A percentile compares a stretch with the other conserved stretches of the same genome.
Evolutionary conservation across 2,113 vertebrate genomes (phyloP).

Genomic region (Hemiprocne comata): DNA sequence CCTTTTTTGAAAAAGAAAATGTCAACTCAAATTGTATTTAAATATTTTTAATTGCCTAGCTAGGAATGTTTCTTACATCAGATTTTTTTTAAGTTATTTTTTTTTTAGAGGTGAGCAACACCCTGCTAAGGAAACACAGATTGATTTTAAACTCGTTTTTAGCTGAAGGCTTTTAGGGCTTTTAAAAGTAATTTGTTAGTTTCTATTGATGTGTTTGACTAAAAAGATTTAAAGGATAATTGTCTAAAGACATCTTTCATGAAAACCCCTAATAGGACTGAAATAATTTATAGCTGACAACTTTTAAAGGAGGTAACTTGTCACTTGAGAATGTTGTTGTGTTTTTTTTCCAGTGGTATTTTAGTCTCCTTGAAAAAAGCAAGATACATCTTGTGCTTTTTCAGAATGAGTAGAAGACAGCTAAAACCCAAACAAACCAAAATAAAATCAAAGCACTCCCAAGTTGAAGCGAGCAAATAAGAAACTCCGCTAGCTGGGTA

Average conservation of each 20-base stretch:
- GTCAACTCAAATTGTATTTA: neutral
- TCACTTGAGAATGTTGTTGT: neutral
- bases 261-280: neutral
- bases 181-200: neutral
- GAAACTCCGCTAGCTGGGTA: neutral
- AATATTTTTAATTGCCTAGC: neutral
- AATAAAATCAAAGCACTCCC: neutral
- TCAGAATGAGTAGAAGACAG: slow-evolving; percentile 57
- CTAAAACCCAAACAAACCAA: slow-evolving; percentile 29
- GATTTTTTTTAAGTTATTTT: neutral
- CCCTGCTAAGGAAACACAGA: neutral
- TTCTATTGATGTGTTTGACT: neutral
- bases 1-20: too few species aligned
- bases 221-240: slow-evolving; percentile 11
- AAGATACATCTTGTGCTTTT: slow-evolving; percentile 36
- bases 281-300: neutral
- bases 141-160: neutral
- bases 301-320: neutral
- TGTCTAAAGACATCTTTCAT: slow-evolving; percentile 2
- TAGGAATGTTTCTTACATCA: neutral
- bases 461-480: neutral
- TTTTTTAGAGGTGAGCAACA: neutral
- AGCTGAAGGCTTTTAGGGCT: neutral
- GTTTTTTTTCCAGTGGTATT: neutral
- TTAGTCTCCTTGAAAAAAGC: slow-evolving; percentile 9